Base-by-base conservation (phyloP, 2,797 vertebrate species). In the Falco naumanni region DNA sequence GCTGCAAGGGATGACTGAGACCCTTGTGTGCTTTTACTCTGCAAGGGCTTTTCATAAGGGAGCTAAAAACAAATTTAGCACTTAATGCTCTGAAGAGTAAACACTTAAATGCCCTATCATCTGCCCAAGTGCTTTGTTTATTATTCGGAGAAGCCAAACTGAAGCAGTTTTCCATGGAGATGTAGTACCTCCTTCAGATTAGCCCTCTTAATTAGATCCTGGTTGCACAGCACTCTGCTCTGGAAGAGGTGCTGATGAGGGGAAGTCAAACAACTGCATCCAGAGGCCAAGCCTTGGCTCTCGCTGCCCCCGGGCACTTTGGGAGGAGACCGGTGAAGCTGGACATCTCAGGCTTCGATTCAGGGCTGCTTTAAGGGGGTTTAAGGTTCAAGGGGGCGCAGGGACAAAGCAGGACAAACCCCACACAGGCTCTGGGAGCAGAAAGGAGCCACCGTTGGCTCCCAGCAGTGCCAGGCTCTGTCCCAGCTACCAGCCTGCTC, bases 111-210 rank as follows among this genome's bases (percentile, higher is more conserved):
- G 84, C 90, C 92, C 96, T 95, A 96, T 96, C 91, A 84, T 92
- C 93, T 96, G 91, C 93, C 97, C 93, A 95, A 97, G 97, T 96
- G 97, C 94, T 97, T 97, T 97, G 97, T 97, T 97, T 97, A 95
- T 97, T 97, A 94, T 95, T 91, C 87, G 65, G 94, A 97, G 96
- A 95, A 92, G 95, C 96, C 93, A 85, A 91, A 92, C 90, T 93
- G 95, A 94, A 96, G 93, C 87, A 48, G 94, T 97, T 97, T 97
- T 95, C 96, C 96, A 96, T 97, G 96, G 97, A 96, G 95, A 97
- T 96, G 95, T 90, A 96, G 89, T 95, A 89, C 82, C 86, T 91
- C 95, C 95, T 97, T 93, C 95, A 93, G 87, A 93, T 95, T 89
- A 93, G 48, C 70, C 77, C 5, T 47, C 72, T 89, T 97, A 94